Evolutionary conservation across 1,140 invertebrate genomes (phyloP), one percentile per base, ranked within the genome.

Genomic region (Popillia japonica): DNA sequence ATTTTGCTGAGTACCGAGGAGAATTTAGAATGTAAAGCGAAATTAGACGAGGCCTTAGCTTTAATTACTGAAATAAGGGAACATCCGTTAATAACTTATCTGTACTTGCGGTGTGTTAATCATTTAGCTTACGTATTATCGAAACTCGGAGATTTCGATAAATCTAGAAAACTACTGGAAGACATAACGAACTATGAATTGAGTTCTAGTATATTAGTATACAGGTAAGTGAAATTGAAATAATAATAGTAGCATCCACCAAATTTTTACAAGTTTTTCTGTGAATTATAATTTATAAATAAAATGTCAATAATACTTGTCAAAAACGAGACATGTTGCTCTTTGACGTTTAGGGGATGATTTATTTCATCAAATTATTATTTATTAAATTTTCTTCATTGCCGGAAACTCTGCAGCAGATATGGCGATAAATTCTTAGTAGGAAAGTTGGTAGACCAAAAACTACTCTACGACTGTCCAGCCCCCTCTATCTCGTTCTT

Each of bases 21-120:
- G 2, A 72, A 80, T 17, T 9, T 9, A 0, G 77, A 79, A 68
- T 78, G 80, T 14, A 79, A 82, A 74, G 75, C 76, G 11, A 64
- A 78, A 4, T 75, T 85, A 27, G 78, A 84, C 77, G 79, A 80
- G 17, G 76, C 81, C 40, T 68, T 85, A 22, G 76, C 79, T n/a
- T 17, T 84, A 0, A 82, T 85, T 40, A 77, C 79, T 40, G 80
- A 81, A 14, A 75, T 81, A 73, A 79, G 77, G 0, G 74, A 82
- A 10, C 75, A 85, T 75, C 79, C 81, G 7, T 78, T 81, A 40
- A 78, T 85, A 9, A 78, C 76, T 11, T 85, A 84, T 78, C 76
- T 93, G 90, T 84, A 96, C 96, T 86, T 98, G 96, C 40, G 92
- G 91, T 84, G 96, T 93, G 84, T 98, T 93, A 82, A 99, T 96